Conservation (phyloP, 2,113 vertebrate genomes). For the Aegypius monachus region DNA sequence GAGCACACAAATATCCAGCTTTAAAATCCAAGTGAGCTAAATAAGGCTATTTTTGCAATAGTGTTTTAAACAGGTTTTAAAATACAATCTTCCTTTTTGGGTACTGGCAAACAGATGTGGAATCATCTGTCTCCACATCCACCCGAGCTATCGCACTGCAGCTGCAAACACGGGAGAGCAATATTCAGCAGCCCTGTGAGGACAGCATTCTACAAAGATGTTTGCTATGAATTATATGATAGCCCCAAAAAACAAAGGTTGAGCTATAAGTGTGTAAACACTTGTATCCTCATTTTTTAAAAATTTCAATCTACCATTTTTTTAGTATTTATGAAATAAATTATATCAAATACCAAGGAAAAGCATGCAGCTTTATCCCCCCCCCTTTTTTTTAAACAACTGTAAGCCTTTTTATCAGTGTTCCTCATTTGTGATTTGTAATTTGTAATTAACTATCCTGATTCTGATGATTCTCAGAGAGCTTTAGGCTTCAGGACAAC, state of each 20-base stretch:
- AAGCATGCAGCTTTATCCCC: background rate
- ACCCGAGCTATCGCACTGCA: background rate
- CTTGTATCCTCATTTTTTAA: background rate
- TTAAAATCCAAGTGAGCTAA: background rate
- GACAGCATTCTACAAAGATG: background rate
- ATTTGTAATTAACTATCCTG: background rate
- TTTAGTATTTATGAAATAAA: background rate
- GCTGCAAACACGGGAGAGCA: background rate
- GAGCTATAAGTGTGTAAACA: background rate
- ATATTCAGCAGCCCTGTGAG: background rate
- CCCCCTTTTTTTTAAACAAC: background rate
- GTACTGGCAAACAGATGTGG: background rate
- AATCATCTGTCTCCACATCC: background rate
- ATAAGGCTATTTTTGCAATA: background rate
- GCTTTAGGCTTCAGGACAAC: background rate
- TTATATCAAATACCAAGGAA: background rate
- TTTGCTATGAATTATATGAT: background rate
- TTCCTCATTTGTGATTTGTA: background rate
- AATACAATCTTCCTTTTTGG: background rate
- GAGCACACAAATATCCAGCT: background rate
- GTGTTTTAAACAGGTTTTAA: slow-evolving; percentile 16
- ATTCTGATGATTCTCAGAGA: background rate
- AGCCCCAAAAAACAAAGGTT: background rate
- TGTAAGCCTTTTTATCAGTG: background rate
- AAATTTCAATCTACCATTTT: background rate